Evolutionary conservation across 2,888 invertebrate species (phyloP).

Genomic region (Pristionchus mayeri): DNA sequence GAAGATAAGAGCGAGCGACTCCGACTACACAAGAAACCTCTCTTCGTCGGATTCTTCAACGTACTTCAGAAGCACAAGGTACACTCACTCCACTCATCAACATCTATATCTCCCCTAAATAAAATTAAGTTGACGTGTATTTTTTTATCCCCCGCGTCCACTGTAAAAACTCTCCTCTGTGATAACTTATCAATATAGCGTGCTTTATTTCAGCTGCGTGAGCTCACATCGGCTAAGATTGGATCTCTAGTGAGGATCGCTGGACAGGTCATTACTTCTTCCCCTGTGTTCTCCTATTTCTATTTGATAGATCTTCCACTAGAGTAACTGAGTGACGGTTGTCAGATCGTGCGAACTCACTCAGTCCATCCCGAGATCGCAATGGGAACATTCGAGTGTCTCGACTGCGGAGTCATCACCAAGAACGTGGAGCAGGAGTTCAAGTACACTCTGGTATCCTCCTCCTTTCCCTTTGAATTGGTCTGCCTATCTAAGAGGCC

Average conservation of each 20-base stretch:
- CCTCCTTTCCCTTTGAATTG: no score
- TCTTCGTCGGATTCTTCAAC: constrained; percentile 87
- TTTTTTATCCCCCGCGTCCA: no score
- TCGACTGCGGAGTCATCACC: constrained; percentile 94
- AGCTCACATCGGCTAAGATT: constrained; percentile 92
- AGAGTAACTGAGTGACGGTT: constrained; percentile 83
- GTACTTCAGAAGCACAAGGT: constrained; percentile 1
- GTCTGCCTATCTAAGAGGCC: no score
- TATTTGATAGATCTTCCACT: not conserved
- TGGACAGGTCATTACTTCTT: constrained; percentile 85
- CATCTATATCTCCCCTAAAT: no score
- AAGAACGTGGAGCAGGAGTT: constrained; percentile 98
- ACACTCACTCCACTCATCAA: no score
- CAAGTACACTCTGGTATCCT: constrained; percentile 84
- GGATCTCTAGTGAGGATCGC: constrained; percentile 94
- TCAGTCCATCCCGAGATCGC: constrained; percentile 98
- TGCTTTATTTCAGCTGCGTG: constrained; percentile 86
- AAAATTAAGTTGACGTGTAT: no score
- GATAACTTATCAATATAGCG: no score
- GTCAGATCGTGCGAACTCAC: constrained; percentile 90
- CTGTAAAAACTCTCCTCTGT: no score
- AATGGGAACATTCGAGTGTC: constrained; percentile 88
- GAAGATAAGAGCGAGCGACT: constrained; percentile 1
- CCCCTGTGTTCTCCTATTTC: not conserved
- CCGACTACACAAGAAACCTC: constrained; percentile 75